Evolutionary conservation across 1,140 invertebrate genomes (phyloP).

Genomic region (Bombus soroeensis): DNA sequence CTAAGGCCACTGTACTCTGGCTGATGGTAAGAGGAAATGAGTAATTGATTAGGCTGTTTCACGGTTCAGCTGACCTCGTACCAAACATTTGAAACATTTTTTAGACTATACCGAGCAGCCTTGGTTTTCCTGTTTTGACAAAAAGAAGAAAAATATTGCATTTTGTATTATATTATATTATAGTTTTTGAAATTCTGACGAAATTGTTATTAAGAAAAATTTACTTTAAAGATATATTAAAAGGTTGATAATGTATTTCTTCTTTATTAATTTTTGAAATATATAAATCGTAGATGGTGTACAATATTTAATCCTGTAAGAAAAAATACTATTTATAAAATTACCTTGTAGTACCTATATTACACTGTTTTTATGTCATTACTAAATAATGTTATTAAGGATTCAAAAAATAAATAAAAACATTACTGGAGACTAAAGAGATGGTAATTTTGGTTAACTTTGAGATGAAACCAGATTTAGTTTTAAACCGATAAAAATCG

Average conservation of each 20-base stretch:
- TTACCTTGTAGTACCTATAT: too few species aligned
- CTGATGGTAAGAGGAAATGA: constrained; percentile 26
- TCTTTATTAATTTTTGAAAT: not conserved
- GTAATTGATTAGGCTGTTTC: constrained; percentile 52
- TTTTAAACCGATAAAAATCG: too few species aligned
- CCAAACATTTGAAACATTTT: constrained; percentile 25
- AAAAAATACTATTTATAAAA: too few species aligned
- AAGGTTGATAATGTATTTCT: not conserved
- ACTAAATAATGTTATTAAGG: not conserved
- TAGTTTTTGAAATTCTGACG: not conserved
- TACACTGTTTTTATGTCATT: not conserved
- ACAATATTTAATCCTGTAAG: not conserved
- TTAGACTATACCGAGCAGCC: not conserved
- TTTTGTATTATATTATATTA: too few species aligned
- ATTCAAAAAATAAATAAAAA: not conserved
- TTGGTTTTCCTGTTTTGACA: not conserved
- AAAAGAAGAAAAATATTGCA: not conserved
- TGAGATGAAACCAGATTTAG: not conserved
- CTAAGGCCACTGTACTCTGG: not conserved
- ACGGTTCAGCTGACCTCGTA: constrained; percentile 29
- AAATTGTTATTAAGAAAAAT: not conserved
- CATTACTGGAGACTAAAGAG: not conserved
- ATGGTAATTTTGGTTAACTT: too few species aligned
- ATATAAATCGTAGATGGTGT: not conserved
- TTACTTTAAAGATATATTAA: not conserved